A percentile compares a stretch with the other conserved stretches of the same genome.
Evolutionary conservation across 2,888 invertebrate species (phyloP).

Genomic region (Lycocerus yunnanus): DNA sequence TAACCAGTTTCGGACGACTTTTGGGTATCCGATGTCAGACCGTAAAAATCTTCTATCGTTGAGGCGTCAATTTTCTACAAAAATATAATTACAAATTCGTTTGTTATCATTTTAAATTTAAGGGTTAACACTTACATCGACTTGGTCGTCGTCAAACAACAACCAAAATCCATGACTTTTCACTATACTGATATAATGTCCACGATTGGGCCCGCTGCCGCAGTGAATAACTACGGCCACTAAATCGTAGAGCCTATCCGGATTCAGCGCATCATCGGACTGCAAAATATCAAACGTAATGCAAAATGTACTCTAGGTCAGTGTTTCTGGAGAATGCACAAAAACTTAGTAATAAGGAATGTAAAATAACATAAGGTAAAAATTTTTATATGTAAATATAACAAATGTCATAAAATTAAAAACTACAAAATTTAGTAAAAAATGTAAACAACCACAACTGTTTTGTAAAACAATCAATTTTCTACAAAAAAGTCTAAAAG

Average conservation of each 20-base stretch:
- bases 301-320: too few relatives aligned
- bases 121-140: constrained; percentile 78
- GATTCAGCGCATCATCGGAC: constrained; percentile 98
- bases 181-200: constrained; percentile 99
- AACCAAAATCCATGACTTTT: constrained; percentile 99
- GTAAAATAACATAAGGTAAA: too few relatives aligned
- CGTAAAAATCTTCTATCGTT: constrained; percentile 99
- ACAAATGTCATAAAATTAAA: too few relatives aligned
- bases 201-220: constrained; percentile 98
- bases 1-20: constrained; percentile 99
- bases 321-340: too few relatives aligned
- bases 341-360: too few relatives aligned
- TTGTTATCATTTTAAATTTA: not conserved
- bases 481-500: too few relatives aligned
- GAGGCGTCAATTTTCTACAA: constrained; percentile 98
- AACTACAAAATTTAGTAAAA: too few relatives aligned
- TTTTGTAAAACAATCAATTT: too few relatives aligned
- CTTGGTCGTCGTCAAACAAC: constrained; percentile 99
- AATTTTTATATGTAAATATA: too few relatives aligned
- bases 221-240: constrained; percentile 99
- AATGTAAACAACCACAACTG: too few relatives aligned
- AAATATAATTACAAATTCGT: constrained; percentile 19
- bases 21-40: constrained; percentile 96
- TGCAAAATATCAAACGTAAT: too few relatives aligned
- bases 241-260: constrained; percentile 96